Evolutionary conservation across 2,888 invertebrate genomes (phyloP).

Genomic region (Rotaria macrura): DNA sequence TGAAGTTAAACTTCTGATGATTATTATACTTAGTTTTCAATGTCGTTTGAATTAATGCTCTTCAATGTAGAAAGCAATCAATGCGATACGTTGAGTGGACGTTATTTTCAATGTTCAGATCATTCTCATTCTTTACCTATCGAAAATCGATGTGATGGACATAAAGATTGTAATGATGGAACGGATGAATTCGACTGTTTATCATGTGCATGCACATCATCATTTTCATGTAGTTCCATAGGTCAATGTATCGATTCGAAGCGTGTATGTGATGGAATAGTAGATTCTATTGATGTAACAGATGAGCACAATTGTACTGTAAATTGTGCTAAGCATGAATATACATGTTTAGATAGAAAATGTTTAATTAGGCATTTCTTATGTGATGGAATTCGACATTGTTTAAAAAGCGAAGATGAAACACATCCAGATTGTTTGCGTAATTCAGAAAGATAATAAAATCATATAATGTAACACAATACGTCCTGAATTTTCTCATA

Average conservation of each 20-base stretch:
- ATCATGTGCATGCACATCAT: slow-evolving; percentile 14
- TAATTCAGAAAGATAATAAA: not conserved
- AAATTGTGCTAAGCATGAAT: slow-evolving; percentile 22
- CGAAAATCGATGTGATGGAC: slow-evolving; percentile 35
- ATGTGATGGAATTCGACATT: slow-evolving; percentile 26
- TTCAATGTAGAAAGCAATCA: not conserved
- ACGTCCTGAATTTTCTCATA: not conserved
- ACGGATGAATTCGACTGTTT: slow-evolving; percentile 64
- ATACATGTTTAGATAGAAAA: slow-evolving; percentile 25
- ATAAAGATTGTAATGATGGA: slow-evolving; percentile 59
- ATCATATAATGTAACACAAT: not conserved
- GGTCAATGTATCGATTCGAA: slow-evolving; percentile 30
- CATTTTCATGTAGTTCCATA: slow-evolving; percentile 17
- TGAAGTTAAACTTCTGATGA: no score
- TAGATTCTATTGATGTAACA: slow-evolving; percentile 36
- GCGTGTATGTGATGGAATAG: slow-evolving; percentile 28
- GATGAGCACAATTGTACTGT: slow-evolving; percentile 33
- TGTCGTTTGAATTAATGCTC: no score
- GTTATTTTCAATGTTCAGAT: slow-evolving; percentile 16
- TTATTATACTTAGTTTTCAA: no score
- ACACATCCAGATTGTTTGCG: slow-evolving; percentile 23
- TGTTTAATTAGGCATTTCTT: slow-evolving; percentile 23
- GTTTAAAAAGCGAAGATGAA: slow-evolving; percentile 28
- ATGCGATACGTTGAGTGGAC: not conserved
- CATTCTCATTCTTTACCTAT: slow-evolving; percentile 27